These are phyloP conservation scores for Chaetodon auriga DNA, from an alignment of 2,113 vertebrate species.

Conservation along the genomic window DNA sequence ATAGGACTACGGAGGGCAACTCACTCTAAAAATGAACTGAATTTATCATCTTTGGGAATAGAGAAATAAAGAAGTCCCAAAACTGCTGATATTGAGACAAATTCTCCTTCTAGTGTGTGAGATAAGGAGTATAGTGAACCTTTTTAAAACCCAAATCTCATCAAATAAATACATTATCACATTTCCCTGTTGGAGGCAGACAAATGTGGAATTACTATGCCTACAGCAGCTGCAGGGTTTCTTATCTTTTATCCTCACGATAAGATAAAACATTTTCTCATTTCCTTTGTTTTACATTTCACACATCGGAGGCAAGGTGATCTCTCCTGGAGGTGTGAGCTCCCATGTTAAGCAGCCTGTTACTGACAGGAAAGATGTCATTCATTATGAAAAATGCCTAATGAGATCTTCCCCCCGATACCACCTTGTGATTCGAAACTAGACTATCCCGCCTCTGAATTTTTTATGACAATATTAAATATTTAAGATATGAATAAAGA, in stretches of 20 bases:
- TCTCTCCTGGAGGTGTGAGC: slow-evolving; percentile 57
- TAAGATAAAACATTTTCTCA: slow-evolving; percentile 69
- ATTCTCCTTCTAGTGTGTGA: slow-evolving; percentile 11
- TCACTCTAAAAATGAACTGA: slow-evolving; percentile 46
- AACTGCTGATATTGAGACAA: slow-evolving; percentile 43
- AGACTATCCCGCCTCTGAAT: slow-evolving; percentile 57
- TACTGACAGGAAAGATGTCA: slow-evolving; percentile 62
- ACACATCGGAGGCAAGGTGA: slow-evolving; percentile 60
- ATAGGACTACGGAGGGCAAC: slow-evolving; percentile 19
- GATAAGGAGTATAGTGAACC: slow-evolving; percentile 44
- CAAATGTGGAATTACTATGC: slow-evolving; percentile 39
- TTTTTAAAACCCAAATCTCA: slow-evolving; percentile 56
- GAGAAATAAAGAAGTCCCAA: slow-evolving; percentile 3
- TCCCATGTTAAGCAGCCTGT: slow-evolving; percentile 67
- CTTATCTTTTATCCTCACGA: slow-evolving; percentile 60
- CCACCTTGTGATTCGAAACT: slow-evolving; percentile 42
- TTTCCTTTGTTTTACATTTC: slow-evolving; percentile 76
- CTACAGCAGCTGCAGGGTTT: slow-evolving; percentile 42
- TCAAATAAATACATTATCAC: slow-evolving; percentile 59
- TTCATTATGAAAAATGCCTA: slow-evolving; percentile 75
- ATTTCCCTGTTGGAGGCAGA: slow-evolving; percentile 43
- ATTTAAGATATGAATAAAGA: slow-evolving; percentile 78
- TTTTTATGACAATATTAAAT: slow-evolving; percentile 73
- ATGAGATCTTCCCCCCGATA: slow-evolving; percentile 68
- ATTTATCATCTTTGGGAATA: slow-evolving; percentile 44